Conservation (phyloP, 2,797 vertebrate genomes). For the Xenops minutus region DNA sequence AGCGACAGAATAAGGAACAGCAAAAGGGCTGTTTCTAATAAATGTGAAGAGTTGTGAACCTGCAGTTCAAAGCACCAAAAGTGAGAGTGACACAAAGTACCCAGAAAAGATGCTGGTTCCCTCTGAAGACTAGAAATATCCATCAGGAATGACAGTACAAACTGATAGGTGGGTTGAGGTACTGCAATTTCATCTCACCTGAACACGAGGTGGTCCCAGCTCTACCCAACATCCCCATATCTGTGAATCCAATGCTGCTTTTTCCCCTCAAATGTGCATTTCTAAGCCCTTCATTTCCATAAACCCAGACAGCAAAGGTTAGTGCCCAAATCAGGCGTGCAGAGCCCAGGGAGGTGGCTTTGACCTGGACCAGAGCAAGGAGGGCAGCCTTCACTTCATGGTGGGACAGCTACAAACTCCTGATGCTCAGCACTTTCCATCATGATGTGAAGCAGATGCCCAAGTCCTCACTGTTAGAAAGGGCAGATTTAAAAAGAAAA, state of each 20-base stretch:
- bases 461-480: background rate
- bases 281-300: background rate
- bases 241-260: rapidly evolving
- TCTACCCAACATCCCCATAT: rapidly evolving
- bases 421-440: background rate
- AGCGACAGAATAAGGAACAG: conserved; percentile 9
- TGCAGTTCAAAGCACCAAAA: background rate
- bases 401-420: background rate
- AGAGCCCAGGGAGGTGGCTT: background rate
- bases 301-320: rapidly evolving
- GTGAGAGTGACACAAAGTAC: background rate
- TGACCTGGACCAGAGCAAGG: background rate
- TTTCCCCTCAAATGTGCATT: rapidly evolving
- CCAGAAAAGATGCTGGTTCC: background rate
- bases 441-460: background rate
- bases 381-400: background rate
- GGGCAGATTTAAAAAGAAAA: background rate
- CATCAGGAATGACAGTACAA: background rate
- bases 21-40: background rate
- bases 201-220: rapidly evolving
- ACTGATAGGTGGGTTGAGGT: background rate
- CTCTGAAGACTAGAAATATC: background rate
- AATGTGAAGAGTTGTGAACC: background rate
- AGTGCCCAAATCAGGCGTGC: background rate
- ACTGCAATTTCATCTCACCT: background rate